Percentiles rank a stretch among this genome's conserved stretches.
These are phyloP conservation scores for Genyomyrus donnyi DNA, from an alignment of 2,113 vertebrate species.

Conservation along the genomic window DNA sequence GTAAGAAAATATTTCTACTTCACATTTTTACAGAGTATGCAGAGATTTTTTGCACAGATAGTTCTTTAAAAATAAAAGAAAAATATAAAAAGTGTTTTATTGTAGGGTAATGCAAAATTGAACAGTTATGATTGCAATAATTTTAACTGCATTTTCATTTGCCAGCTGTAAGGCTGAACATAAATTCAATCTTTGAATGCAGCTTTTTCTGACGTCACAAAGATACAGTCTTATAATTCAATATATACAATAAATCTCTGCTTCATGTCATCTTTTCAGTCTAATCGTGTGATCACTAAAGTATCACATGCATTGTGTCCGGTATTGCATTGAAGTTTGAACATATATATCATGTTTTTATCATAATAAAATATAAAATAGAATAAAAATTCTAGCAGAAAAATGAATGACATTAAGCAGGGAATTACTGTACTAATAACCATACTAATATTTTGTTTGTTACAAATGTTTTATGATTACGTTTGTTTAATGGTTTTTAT, in stretches of 20 bases:
- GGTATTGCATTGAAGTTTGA: background rate
- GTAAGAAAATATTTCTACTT: background rate
- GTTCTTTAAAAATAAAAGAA: constrained; percentile 18
- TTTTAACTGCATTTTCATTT: constrained; percentile 36
- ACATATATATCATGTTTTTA: background rate
- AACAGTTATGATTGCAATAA: constrained; percentile 42
- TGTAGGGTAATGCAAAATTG: constrained; percentile 36
- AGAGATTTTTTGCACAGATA: background rate
- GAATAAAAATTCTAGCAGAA: background rate
- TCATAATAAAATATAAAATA: background rate
- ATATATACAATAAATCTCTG: background rate
- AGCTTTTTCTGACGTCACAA: constrained; percentile 18
- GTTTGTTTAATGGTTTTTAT: background rate
- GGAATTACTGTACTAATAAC: constrained; percentile 1
- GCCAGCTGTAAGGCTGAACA: constrained; percentile 18
- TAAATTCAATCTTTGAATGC: constrained; percentile 43
- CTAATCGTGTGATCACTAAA: background rate
- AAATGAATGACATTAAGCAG: background rate
- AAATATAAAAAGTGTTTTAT: constrained; percentile 30
- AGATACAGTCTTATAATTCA: background rate
- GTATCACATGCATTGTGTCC: background rate
- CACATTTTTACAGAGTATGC: background rate
- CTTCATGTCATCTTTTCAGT: background rate
- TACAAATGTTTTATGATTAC: background rate
- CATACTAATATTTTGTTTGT: background rate